A percentile compares a stretch with the other conserved stretches of the same genome.
phyloP scores from a whole-genome alignment of 2,113 vertebrate genomes.

The Australoheros scitulus region DNA sequence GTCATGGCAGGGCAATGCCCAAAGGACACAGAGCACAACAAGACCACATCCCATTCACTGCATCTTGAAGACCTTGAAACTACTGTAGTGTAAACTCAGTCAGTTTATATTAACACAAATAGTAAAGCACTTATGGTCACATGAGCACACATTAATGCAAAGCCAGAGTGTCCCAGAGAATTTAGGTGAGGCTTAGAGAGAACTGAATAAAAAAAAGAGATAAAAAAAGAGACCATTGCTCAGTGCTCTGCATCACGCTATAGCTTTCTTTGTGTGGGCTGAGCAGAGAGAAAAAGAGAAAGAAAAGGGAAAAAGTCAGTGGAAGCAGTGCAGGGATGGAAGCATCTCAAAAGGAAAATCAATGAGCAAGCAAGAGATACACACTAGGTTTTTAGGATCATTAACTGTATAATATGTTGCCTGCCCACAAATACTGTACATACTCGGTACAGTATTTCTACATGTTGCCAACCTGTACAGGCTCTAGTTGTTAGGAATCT shows the following conservation, averaged over 20 bases:
- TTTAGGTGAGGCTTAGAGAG: not conserved
- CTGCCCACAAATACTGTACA: constrained; percentile 1
- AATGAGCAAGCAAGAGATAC: constrained; percentile 5
- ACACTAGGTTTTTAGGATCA: constrained; percentile 4
- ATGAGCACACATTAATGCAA: not conserved
- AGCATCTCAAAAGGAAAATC: constrained; percentile 20
- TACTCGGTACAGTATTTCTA: constrained; percentile 19
- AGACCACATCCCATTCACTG: not conserved
- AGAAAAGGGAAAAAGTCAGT: constrained; percentile 10
- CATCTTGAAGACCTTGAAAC: constrained; percentile 12
- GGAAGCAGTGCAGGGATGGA: not conserved
- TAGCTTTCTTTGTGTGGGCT: constrained; percentile 39
- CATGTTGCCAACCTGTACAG: constrained; percentile 8
- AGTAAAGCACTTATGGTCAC: not conserved
- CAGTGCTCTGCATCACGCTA: constrained; percentile 23
- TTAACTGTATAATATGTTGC: constrained; percentile 30
- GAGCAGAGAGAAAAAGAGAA: constrained; percentile 5
- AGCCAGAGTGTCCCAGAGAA: not conserved
- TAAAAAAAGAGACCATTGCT: constrained; percentile 9
- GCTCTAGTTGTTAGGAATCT: constrained; percentile 34
- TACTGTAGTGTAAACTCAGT: constrained; percentile 21
- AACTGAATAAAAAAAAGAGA: not conserved
- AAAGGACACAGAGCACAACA: not conserved
- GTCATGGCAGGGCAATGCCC: constrained; percentile 16
- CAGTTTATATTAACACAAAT: constrained; percentile 6